A percentile compares a stretch with the other conserved stretches of the same genome.
Evolutionary conservation across 1,140 invertebrate genomes (phyloP).

Genomic region (Drosophila nannoptera): DNA sequence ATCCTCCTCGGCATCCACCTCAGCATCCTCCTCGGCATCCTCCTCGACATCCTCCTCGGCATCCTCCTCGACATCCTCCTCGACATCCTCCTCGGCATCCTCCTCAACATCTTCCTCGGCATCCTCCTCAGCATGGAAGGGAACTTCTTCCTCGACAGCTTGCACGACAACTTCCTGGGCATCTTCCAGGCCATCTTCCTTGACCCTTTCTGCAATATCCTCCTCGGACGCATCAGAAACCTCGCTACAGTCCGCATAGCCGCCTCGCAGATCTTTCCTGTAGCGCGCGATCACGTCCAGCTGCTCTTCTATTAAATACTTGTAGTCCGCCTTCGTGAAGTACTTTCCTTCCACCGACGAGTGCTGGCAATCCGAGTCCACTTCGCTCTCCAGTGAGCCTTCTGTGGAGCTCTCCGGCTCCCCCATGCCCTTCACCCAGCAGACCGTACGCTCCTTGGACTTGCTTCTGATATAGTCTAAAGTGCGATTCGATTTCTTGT

Average conservation of each 20-base stretch:
- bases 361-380: background rate
- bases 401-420: constrained; percentile 17
- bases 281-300: constrained; percentile 4
- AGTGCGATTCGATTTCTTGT: constrained; percentile 16
- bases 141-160: too few species aligned
- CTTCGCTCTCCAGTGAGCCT: constrained; percentile 1
- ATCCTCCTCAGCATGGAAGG: too few species aligned
- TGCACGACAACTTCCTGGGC: too few species aligned
- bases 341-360: background rate
- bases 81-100: too few species aligned
- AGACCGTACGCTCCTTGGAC: background rate
- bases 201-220: too few species aligned
- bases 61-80: too few species aligned
- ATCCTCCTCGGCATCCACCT: too few species aligned
- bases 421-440: constrained; percentile 14
- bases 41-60: too few species aligned
- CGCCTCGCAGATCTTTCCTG: background rate
- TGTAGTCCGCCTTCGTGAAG: background rate
- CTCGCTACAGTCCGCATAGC: background rate
- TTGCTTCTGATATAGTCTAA: background rate
- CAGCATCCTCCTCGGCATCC: too few species aligned
- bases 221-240: too few species aligned
- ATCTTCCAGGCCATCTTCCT: too few species aligned
- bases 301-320: background rate
- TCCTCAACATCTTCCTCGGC: too few species aligned